A percentile compares a stretch with the other conserved stretches of the same genome.
Evolutionary conservation across 2,888 invertebrate genomes (phyloP).

Genomic region (Malthinus seriepunctatus): DNA sequence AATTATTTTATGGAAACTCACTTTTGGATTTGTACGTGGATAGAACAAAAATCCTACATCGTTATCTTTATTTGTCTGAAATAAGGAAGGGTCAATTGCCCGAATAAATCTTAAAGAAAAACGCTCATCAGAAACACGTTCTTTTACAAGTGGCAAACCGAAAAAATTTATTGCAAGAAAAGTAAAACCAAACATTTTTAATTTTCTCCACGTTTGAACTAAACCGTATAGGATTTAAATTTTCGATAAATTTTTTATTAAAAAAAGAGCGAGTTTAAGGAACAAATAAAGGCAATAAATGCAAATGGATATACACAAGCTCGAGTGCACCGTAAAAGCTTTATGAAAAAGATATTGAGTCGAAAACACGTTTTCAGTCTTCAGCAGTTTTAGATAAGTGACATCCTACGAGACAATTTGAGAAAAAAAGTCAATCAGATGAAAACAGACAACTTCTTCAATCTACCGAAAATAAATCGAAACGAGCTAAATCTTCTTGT

Average conservation of each 20-base stretch:
- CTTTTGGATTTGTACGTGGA: slow-evolving; percentile 8
- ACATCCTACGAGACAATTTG: slow-evolving; percentile 16
- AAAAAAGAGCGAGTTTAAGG: slow-evolving; percentile 2
- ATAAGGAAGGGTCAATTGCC: slow-evolving; percentile 21
- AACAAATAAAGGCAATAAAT: slow-evolving; percentile 26
- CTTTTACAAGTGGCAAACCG: background rate
- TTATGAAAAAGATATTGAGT: slow-evolving; percentile 24
- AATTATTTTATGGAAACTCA: no score
- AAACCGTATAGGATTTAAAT: background rate
- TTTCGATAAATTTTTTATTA: background rate
- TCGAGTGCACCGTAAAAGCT: slow-evolving; percentile 15
- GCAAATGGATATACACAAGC: slow-evolving; percentile 13
- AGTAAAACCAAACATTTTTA: slow-evolving; percentile 5
- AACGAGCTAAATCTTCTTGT: background rate
- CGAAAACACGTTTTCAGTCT: slow-evolving; percentile 27
- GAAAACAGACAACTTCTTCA: background rate
- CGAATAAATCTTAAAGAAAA: slow-evolving; percentile 21
- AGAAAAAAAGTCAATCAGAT: slow-evolving; percentile 8
- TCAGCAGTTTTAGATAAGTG: slow-evolving; percentile 25
- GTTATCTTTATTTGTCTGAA: slow-evolving; percentile 23
- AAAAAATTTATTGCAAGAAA: slow-evolving; percentile 2
- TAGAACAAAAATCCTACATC: slow-evolving; percentile 14
- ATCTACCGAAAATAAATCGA: background rate
- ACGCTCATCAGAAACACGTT: slow-evolving; percentile 15
- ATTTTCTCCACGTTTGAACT: background rate